These are phyloP conservation scores for Triplophysa yarkandensis DNA, from an alignment of 2,797 vertebrate species.

Conservation along the genomic window DNA sequence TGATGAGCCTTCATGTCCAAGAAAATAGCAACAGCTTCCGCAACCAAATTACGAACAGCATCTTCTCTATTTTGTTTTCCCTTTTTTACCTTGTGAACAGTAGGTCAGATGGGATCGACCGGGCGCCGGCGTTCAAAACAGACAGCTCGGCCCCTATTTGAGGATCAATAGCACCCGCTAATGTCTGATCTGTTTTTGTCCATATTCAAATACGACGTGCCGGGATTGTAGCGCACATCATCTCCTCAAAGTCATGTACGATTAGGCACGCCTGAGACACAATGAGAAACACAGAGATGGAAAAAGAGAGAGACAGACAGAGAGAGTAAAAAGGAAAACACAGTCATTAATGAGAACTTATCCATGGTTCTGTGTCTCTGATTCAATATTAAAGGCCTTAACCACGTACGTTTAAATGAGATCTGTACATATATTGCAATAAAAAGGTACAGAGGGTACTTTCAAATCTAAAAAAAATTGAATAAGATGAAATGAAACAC, in stretches of 20 bases:
- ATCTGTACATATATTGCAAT: conserved; percentile 54
- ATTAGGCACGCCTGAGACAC: conserved; percentile 66
- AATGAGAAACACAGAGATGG: conserved; percentile 17
- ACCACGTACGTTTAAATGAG: conserved; percentile 46
- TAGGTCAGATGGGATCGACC: conserved; percentile 74
- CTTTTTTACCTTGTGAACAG: conserved; percentile 65
- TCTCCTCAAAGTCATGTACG: conserved; percentile 69
- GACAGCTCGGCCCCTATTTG: conserved; percentile 69
- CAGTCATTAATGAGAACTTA: conserved; percentile 61
- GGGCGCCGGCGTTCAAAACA: conserved; percentile 61
- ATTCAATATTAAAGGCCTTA: conserved; percentile 56
- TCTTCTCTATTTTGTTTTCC: conserved; percentile 54
- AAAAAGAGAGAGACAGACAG: conserved; percentile 10
- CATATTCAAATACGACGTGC: conserved; percentile 74
- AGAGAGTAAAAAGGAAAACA: conserved; percentile 58
- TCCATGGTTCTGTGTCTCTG: conserved; percentile 44
- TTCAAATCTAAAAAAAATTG: conserved; percentile 66
- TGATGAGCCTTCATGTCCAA: conserved; percentile 52
- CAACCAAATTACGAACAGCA: conserved; percentile 56
- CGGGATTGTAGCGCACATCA: conserved; percentile 61
- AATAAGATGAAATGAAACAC: conserved; percentile 71
- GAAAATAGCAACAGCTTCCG: conserved; percentile 59
- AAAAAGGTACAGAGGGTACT: conserved; percentile 60
- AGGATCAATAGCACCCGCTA: conserved; percentile 76
- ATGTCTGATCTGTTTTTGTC: conserved; percentile 73